Conservation (phyloP, 2,888 invertebrate genomes). For the Drosophila subsilvestris region DNA sequence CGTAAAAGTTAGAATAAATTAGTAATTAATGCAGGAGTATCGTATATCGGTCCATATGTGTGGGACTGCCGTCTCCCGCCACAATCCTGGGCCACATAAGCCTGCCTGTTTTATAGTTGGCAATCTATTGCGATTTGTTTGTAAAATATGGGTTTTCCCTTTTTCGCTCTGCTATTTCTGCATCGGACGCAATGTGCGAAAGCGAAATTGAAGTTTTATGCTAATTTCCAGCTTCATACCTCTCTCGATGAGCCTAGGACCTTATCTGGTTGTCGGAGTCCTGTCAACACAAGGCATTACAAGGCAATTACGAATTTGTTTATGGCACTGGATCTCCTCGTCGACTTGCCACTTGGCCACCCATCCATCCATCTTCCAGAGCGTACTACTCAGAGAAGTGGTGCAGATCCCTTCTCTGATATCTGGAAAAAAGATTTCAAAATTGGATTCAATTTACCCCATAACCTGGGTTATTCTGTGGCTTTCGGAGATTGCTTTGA, state of each 20-base stretch:
- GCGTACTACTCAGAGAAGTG: neutral
- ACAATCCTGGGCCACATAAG: conserved; percentile 36
- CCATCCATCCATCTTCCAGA: conserved; percentile 28
- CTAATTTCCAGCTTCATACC: conserved; percentile 56
- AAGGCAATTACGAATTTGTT: conserved; percentile 80
- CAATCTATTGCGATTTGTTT: conserved; percentile 75
- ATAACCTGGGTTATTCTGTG: conserved; percentile 1
- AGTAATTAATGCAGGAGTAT: conserved; percentile 61
- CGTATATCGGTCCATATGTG: conserved; percentile 26
- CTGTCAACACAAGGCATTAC: conserved; percentile 80
- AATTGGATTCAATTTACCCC: conserved; percentile 7
- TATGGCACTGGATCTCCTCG: conserved; percentile 57
- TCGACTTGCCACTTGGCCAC: conserved; percentile 40
- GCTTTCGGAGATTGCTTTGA: neutral
- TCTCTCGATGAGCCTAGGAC: conserved; percentile 29
- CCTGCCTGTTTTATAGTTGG: conserved; percentile 62
- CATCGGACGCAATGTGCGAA: conserved; percentile 55
- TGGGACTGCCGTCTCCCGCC: neutral
- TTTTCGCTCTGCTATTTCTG: conserved; percentile 38
- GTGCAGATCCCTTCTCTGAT: neutral
- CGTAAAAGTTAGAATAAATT: conserved; percentile 65
- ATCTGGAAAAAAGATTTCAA: neutral
- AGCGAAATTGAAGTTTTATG: conserved; percentile 77
- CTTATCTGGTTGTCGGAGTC: conserved; percentile 73
- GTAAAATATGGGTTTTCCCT: conserved; percentile 62